A percentile compares a stretch with the other conserved stretches of the same genome.
phyloP scores from a whole-genome alignment of 2,888 invertebrate species.

The Lottia scabra region DNA sequence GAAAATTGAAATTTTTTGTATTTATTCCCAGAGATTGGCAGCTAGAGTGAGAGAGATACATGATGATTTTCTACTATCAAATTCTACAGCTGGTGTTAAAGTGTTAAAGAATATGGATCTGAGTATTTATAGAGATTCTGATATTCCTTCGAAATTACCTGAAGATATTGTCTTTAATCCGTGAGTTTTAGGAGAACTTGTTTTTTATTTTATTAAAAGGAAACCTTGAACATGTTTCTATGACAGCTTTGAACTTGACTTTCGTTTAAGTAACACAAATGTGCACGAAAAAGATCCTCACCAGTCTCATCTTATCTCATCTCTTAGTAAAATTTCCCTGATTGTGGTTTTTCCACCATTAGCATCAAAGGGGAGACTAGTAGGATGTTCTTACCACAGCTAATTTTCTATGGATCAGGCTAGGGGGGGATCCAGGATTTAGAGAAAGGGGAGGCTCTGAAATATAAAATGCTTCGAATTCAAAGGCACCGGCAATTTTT shows the following conservation, averaged over 20 bases:
- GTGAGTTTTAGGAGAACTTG: conserved; percentile 44
- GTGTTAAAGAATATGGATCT: conserved; percentile 52
- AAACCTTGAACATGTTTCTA: neutral
- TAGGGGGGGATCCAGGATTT: no score
- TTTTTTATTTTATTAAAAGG: neutral
- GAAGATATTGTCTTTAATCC: conserved; percentile 61
- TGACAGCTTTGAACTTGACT: neutral
- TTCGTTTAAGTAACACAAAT: neutral
- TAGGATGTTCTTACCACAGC: neutral
- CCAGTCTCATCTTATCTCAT: no score
- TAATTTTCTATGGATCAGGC: no score
- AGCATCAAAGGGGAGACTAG: neutral
- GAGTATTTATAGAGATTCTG: conserved; percentile 66
- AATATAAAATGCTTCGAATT: no score
- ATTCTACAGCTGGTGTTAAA: conserved; percentile 34
- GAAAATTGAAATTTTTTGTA: neutral
- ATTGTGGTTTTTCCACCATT: neutral
- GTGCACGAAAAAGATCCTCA: no score
- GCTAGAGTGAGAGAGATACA: conserved; percentile 61
- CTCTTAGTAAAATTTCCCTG: neutral
- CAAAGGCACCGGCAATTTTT: no score
- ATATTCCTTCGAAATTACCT: conserved; percentile 66
- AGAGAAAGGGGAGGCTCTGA: no score
- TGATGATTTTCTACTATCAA: conserved; percentile 46
- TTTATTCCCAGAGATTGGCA: conserved; percentile 57